Evolutionary conservation across 2,888 invertebrate genomes (phyloP).

Genomic region (Drosophila setosimentum): DNA sequence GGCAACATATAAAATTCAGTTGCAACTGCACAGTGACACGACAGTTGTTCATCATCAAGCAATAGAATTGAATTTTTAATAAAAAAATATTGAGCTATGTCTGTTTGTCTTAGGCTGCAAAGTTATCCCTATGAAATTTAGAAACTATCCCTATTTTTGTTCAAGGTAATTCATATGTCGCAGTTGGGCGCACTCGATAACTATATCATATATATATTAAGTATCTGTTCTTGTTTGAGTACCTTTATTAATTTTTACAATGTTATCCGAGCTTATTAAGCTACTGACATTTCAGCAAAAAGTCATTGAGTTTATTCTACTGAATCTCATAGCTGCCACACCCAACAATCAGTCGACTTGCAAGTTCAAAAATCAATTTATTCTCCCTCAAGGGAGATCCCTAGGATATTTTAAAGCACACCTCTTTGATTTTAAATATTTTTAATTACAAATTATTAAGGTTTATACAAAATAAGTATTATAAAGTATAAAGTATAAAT

Average conservation of each 20-base stretch:
- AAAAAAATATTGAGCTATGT: too few relatives aligned
- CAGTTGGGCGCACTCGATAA: neutral
- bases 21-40: constrained; percentile 57
- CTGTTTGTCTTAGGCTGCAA: neutral
- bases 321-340: neutral
- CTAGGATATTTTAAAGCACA: neutral
- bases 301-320: neutral
- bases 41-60: neutral
- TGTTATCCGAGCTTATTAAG: too few relatives aligned
- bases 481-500: too few relatives aligned
- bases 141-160: neutral
- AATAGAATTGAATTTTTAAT: too few relatives aligned
- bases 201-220: neutral
- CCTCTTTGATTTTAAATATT: neutral
- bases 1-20: constrained; percentile 60
- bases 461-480: too few relatives aligned
- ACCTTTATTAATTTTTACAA: too few relatives aligned
- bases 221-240: too few relatives aligned
- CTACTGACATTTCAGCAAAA: neutral
- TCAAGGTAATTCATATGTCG: too few relatives aligned
- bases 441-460: rapidly evolving
- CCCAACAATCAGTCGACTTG: neutral
- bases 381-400: neutral
- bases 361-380: neutral
- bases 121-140: neutral